Base-by-base conservation (phyloP, 2,113 vertebrate genomes). In the Clupea harengus region DNA sequence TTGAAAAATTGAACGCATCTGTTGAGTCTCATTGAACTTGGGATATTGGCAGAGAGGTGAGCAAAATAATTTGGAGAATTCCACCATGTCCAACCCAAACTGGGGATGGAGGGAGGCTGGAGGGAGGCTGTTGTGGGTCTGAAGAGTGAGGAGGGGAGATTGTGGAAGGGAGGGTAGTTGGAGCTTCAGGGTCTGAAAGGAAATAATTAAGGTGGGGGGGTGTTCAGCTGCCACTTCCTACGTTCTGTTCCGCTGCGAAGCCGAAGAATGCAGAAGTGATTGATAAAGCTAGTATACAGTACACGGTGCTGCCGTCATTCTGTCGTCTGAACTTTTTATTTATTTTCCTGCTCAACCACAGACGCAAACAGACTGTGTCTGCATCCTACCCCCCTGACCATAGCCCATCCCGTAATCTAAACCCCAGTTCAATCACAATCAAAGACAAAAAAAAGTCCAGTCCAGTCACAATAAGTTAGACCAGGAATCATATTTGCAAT, bases 1-100 rank as follows among this genome's bases (percentile, higher is more conserved):
- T 90, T 83, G 84, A 90, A 86, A 91, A 92, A 95, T 94, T 91
- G 86, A 93, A 93, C 81, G 88, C 93, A 93, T 94, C 88, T 95
- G 92, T 91, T 91, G 86, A 81, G 82, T 85, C 18, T 28, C 20
- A 57, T 83, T 87, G 89, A 89, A 87, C 87, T 39, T 90, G 85
- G 83, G 85, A 88, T 50, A 88, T 89, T 86, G 39, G 86, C 50
- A 84, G 81, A 85, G 67, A 54, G 84, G 45, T 64, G 72, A 82
- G 18, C 87, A 54, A 88, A 86, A 83, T 85, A 81, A 82, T 89
- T 57, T 47, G 84, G 87, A 85, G 80, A 81, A 81, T 92, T 89
- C 81, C 85, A 83, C 81, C 20, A 3, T 54, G 50, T 82, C 80
- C 82, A 64, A 28, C 32, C 20, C n/a, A 78, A 78, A 78, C 39